These are phyloP conservation scores for Zeus faber DNA, from an alignment of 2,113 vertebrate genomes.

Conservation along the genomic window DNA sequence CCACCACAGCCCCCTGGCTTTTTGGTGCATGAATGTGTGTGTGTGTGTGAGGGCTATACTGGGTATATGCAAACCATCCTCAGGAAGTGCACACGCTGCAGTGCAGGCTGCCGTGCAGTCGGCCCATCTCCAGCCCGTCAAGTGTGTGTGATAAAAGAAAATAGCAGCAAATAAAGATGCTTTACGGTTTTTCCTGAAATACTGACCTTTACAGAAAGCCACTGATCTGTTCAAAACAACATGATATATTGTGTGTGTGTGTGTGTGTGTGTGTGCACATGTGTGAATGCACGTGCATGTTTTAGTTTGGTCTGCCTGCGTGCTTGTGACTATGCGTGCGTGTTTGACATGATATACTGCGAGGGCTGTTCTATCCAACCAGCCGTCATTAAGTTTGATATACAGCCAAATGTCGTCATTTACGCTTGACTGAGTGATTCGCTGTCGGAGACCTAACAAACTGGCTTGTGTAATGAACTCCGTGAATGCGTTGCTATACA, in stretches of 20 bases:
- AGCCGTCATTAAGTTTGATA: conserved; percentile 63
- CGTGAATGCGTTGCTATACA: conserved; percentile 45
- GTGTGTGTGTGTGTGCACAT: neutral
- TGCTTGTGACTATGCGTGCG: conserved; percentile 11
- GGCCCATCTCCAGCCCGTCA: conserved; percentile 13
- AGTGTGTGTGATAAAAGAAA: conserved; percentile 24
- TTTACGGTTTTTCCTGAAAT: conserved; percentile 47
- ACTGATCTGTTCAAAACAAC: conserved; percentile 48
- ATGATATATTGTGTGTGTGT: conserved; percentile 32
- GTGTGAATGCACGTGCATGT: neutral
- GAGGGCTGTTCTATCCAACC: conserved; percentile 46
- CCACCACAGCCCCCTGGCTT: too few relatives aligned
- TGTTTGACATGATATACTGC: conserved; percentile 18
- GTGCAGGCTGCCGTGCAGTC: conserved; percentile 6
- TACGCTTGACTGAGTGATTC: conserved; percentile 60
- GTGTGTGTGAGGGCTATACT: neutral
- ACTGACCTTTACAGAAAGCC: conserved; percentile 61
- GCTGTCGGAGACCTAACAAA: conserved; percentile 52
- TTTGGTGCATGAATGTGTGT: too few relatives aligned
- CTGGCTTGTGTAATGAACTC: conserved; percentile 59
- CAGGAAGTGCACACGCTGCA: neutral
- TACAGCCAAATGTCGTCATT: conserved; percentile 55
- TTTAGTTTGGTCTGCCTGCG: conserved; percentile 8
- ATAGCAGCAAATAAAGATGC: conserved; percentile 43
- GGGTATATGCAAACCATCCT: neutral